Percentiles rank a stretch among this genome's conserved stretches.
These are phyloP conservation scores for Strongylocentrotus purpuratus DNA, from an alignment of 35 echinoderm and acorn worm genomes.

Conservation along the genomic window DNA sequence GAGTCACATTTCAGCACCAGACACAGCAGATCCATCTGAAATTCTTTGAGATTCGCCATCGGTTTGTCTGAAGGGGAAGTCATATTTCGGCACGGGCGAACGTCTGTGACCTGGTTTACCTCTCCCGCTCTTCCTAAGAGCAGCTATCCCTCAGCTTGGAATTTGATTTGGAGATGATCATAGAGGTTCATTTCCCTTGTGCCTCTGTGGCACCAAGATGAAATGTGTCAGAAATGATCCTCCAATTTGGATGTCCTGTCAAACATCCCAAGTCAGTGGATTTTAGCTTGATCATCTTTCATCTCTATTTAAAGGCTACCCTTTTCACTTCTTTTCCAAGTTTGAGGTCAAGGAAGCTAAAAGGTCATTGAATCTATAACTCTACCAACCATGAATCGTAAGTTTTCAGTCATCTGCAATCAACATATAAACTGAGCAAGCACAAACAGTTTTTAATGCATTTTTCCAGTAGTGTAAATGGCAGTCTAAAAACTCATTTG, in stretches of 20 bases:
- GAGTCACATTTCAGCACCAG: conserved; percentile 15
- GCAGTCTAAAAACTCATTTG: no score
- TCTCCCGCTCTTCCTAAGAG: neutral
- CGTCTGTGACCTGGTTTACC: conserved; percentile 31
- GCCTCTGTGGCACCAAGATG: neutral
- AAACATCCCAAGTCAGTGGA: neutral
- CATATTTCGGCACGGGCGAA: neutral
- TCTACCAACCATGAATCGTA: no score
- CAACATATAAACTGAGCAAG: no score
- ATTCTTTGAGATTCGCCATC: neutral
- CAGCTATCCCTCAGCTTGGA: neutral
- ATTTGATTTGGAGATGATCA: neutral
- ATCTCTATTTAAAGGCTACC: neutral
- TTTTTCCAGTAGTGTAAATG: no score
- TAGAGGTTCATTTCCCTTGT: neutral
- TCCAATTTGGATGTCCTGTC: conserved; percentile 16
- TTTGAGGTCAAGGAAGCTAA: neutral
- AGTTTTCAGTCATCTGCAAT: no score
- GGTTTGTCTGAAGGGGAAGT: conserved; percentile 25
- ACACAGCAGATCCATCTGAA: neutral
- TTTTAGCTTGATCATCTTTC: conserved; percentile 2
- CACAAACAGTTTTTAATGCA: no score
- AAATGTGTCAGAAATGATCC: conserved; percentile 1
- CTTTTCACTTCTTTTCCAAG: neutral
- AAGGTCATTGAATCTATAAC: neutral